Evolutionary conservation across 2,113 vertebrate species (phyloP), one percentile per base, ranked within the genome.

Genomic region (Mustela nigripes): DNA sequence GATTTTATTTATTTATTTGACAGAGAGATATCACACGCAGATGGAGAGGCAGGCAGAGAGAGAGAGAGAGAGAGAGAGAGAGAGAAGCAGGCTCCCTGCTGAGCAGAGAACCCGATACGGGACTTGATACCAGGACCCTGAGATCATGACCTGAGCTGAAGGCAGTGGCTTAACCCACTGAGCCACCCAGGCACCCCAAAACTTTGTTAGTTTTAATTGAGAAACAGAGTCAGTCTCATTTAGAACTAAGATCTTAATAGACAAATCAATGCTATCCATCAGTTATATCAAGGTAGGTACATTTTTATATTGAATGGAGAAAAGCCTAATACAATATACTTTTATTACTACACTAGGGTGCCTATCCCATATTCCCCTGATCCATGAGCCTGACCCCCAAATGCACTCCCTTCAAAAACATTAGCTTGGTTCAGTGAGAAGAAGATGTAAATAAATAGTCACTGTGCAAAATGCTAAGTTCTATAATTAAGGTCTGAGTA

Each of bases 221-320:
- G 24, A 93, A 93, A 83, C 14, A 89, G 24, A 83, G 4, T 11
- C 53, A 95, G 65, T 83, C 7, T 82, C 42, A 93, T 79, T 95
- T 94, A 80, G 95, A 97, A 91, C 65, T 85, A 82, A 67, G 12
- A 91, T 71, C 26, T 36, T 7, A 96, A n/a, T 80, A 60, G 45
- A 3, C 4, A 81, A 26, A 33, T 84, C 36, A 95, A 9, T 91
- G 22, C 3, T 60, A 14, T 78, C 26, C 74, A 82, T 71, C 85
- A 58, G 74, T 56, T 96, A 69, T 7, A 11, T 74, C 79, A 53
- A 7, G 0, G 7, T 28, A 65, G 4, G 19, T 33, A 45, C 42
- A 50, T 53, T 83, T 69, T 90, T 36, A 67, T n/a, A 48, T 2
- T 22, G 3, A 89, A n/a, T 21, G 16, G 28, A 74, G 6, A 8